Percentiles rank a stretch among this genome's conserved stretches.
phyloP scores from a whole-genome alignment of 2,113 vertebrate species.

The Caloenas nicobarica region DNA sequence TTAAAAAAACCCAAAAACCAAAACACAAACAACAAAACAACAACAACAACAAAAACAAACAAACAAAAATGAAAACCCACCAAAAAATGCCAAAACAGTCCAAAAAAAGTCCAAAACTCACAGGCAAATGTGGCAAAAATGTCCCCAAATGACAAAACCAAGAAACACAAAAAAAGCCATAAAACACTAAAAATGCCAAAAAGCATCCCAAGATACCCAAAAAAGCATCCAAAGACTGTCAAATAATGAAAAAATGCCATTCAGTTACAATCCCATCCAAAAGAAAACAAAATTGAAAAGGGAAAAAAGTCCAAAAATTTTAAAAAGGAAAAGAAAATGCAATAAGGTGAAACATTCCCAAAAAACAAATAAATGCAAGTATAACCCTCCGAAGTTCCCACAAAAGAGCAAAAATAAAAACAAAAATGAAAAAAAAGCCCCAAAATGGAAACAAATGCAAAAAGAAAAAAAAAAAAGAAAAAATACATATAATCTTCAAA shows the following conservation, averaged over 20 bases:
- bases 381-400: fast-evolving
- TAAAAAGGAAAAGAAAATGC: neutral
- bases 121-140: neutral
- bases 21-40: too few relatives aligned
- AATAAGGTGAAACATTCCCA: neutral
- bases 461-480: neutral
- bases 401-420: neutral
- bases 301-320: neutral
- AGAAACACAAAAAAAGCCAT: neutral
- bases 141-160: neutral
- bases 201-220: fast-evolving
- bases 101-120: neutral
- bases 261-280: too few relatives aligned
- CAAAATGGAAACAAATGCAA: neutral
- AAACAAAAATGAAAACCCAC: too few relatives aligned
- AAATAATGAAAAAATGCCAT: neutral
- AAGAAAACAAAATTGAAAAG: neutral
- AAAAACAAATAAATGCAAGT: neutral
- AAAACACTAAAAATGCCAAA: neutral
- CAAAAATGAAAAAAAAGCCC: neutral
- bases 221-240: neutral
- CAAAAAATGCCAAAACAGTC: neutral
- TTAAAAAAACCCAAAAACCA: neutral
- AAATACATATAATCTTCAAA: neutral
- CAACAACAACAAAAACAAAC: too few relatives aligned